These are phyloP conservation scores for Pollimyrus isidori DNA, from an alignment of 2,113 vertebrate genomes.

Conservation along the genomic window DNA sequence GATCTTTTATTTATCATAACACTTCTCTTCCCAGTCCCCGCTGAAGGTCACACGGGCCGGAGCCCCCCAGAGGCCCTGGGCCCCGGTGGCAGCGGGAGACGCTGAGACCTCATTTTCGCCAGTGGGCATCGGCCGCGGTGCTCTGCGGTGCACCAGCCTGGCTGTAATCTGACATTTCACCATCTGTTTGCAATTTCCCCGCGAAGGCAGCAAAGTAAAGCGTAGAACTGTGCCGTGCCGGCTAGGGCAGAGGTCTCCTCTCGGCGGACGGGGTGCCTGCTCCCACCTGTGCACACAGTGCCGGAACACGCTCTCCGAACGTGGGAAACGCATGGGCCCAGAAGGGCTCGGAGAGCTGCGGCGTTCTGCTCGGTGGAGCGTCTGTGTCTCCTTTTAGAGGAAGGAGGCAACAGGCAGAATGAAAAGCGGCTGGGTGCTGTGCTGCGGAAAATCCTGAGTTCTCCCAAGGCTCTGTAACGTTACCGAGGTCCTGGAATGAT, in stretches of 20 bases:
- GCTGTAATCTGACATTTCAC: conserved; percentile 36
- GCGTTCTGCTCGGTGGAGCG: neutral
- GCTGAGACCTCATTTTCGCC: neutral
- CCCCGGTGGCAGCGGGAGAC: neutral
- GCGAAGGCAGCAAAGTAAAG: conserved; percentile 1
- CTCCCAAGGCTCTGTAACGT: neutral
- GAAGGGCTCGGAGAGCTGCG: neutral
- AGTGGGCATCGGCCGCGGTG: neutral
- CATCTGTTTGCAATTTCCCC: conserved; percentile 33
- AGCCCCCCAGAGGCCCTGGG: neutral
- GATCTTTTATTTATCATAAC: neutral
- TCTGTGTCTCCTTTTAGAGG: neutral
- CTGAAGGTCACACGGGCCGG: neutral
- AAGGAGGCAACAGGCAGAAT: neutral
- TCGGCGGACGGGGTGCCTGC: neutral
- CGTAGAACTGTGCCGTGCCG: neutral
- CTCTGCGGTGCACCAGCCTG: neutral
- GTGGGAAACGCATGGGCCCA: neutral
- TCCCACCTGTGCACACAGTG: neutral
- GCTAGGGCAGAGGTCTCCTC: conserved; percentile 13
- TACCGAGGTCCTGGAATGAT: neutral
- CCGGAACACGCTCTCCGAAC: neutral
- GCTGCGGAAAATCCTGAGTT: neutral
- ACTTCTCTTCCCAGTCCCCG: neutral
- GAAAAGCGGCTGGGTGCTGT: neutral